Evolutionary conservation across 2,113 vertebrate genomes (phyloP), one percentile per base, ranked within the genome.

Genomic region (Megaceryle maxima): DNA sequence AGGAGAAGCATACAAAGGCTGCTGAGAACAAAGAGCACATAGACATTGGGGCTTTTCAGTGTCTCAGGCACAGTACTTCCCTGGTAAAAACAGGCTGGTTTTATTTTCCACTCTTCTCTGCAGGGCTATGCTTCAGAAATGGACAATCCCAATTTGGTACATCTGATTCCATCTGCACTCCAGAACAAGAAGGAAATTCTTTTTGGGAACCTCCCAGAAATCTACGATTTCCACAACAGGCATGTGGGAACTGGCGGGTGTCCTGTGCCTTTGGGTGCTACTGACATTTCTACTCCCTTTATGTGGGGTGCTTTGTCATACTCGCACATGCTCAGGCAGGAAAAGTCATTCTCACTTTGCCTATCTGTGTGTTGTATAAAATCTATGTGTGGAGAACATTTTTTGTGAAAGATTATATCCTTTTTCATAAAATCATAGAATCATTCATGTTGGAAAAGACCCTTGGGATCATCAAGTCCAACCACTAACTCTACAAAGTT

Each of bases 151-250:
- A 99, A 97, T 95, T 97, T 99, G 63, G 98, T 98, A 63, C 98
- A 99, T 81, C 98, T 99, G 77, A 98, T 99, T 89, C 99, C 99
- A 31, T 97, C 98, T 5, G 89, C 98, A 13, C 97, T 99, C 92
- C 98, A 98, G 93, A 99, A 99, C 96, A 99, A 99, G 96, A 98
- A 98, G 69, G 99, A 99, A 17, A 93, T 99, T 88, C 98, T 99
- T 63, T 99, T 99, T 87, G 99, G 99, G 46, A 99, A 99, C 93
- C 98, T 99, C 67, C 97, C 97, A 26, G 99, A 99, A 97, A 99
- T 99, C 88, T 99, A 99, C 5, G 98, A 99, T 53, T 99, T 99
- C 96, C 99, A 99, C 94, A 99, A 98, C 97, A 99, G 98, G 99
- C 98, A 98, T 1, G 29, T 87, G 85, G 35, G 31, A 85, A 41